A percentile compares a stretch with the other conserved stretches of the same genome.
Evolutionary conservation across 1,140 invertebrate genomes (phyloP).

Genomic region (Cotesia typhae): DNA sequence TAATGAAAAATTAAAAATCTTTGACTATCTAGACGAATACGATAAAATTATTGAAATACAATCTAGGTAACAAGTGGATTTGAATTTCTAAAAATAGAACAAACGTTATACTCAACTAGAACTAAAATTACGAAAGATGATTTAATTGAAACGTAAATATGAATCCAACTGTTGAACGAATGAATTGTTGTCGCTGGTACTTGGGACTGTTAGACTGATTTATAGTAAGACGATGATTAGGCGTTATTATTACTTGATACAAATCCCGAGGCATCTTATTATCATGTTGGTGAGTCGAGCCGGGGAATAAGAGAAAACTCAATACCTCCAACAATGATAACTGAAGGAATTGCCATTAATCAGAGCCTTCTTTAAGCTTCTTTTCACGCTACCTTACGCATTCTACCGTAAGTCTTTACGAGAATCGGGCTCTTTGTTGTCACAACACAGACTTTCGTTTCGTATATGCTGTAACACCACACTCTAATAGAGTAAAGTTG

Average conservation of each 20-base stretch:
- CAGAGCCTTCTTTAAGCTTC: conserved; percentile 42
- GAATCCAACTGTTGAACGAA: not conserved
- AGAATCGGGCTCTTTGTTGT: conserved; percentile 43
- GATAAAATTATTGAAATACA: too few species aligned
- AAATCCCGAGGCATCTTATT: conserved; percentile 51
- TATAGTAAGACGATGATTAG: conserved; percentile 55
- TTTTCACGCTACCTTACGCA: conserved; percentile 43
- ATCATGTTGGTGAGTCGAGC: conserved; percentile 35
- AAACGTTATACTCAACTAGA: not conserved
- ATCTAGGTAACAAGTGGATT: too few species aligned
- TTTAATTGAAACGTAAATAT: not conserved
- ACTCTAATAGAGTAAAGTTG: too few species aligned
- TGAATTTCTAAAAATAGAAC: too few species aligned
- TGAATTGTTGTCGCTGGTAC: not conserved
- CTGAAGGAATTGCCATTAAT: conserved; percentile 51
- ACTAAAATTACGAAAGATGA: not conserved
- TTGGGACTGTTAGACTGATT: conserved; percentile 46
- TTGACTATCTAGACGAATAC: too few species aligned
- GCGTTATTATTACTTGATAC: conserved; percentile 52
- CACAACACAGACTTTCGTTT: conserved; percentile 37
- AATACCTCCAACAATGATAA: conserved; percentile 49
- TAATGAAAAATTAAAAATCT: too few species aligned
- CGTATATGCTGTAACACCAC: too few species aligned
- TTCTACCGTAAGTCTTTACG: conserved; percentile 15
- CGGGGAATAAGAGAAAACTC: conserved; percentile 5